These are phyloP conservation scores for Crypturellus tataupa DNA, from an alignment of 2,797 vertebrate genomes.

Conservation along the genomic window DNA sequence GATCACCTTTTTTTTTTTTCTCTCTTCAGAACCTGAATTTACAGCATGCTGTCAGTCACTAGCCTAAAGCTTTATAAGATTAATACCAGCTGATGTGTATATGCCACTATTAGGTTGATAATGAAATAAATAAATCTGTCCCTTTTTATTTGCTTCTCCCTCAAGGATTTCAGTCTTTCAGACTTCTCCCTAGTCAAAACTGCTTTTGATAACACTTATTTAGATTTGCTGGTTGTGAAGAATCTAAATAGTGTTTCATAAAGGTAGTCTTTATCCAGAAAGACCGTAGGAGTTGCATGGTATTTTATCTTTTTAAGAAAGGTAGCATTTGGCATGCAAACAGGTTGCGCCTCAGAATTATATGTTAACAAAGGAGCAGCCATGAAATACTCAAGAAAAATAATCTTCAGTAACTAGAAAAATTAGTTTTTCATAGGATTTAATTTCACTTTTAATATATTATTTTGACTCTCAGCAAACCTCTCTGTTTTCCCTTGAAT, in stretches of 20 bases:
- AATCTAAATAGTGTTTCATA: conserved; percentile 36
- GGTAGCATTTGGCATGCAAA: background rate
- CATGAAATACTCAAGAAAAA: background rate
- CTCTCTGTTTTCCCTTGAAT: background rate
- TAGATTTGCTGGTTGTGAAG: conserved; percentile 7
- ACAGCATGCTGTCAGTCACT: background rate
- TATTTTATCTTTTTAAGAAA: conserved; percentile 42
- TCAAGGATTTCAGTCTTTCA: conserved; percentile 11
- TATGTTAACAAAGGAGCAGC: background rate
- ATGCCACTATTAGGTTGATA: background rate
- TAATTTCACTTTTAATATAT: background rate
- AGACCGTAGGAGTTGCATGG: background rate
- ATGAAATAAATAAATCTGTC: conserved; percentile 48
- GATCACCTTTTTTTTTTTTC: background rate
- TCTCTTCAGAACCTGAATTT: conserved; percentile 40
- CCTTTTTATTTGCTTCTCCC: conserved; percentile 35
- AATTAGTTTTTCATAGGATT: background rate
- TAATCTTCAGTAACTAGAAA: background rate
- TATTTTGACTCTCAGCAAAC: background rate
- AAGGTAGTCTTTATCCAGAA: background rate
- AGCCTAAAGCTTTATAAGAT: conserved; percentile 25
- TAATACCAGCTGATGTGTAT: conserved; percentile 36
- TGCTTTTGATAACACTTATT: conserved; percentile 28
- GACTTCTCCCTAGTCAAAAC: conserved; percentile 8
- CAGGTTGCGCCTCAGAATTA: background rate